Conservation (phyloP, 2,113 vertebrate genomes). For the Podilymbus podiceps region DNA sequence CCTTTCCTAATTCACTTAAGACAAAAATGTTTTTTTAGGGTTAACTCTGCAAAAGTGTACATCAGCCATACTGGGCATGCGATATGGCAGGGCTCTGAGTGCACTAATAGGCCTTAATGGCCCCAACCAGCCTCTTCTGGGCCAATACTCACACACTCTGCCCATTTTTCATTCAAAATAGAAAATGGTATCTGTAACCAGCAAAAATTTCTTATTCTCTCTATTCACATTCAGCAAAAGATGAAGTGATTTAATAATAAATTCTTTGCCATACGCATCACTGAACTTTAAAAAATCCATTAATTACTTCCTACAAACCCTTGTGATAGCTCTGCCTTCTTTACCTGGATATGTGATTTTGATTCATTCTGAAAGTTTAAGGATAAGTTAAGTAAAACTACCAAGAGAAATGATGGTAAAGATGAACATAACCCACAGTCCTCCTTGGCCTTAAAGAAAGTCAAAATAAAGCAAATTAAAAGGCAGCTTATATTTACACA, state of each 20-base stretch:
- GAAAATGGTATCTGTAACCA: neutral
- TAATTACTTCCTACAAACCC: neutral
- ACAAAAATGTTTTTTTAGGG: conserved; percentile 22
- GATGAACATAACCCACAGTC: neutral
- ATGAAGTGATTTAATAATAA: neutral
- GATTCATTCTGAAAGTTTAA: neutral
- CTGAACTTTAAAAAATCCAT: neutral
- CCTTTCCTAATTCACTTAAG: conserved; percentile 48
- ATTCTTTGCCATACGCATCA: neutral
- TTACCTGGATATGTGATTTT: neutral
- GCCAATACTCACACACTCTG: neutral
- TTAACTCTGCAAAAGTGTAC: conserved; percentile 5
- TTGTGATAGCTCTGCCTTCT: neutral
- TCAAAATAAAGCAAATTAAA: neutral
- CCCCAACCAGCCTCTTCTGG: neutral
- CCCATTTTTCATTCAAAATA: neutral
- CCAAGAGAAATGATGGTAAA: neutral
- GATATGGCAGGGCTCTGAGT: neutral
- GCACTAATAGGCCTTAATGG: neutral
- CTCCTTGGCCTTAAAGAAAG: neutral
- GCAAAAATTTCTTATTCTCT: neutral
- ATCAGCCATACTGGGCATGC: neutral
- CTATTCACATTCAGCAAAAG: neutral
- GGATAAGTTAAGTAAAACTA: neutral
- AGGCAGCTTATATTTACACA: neutral